phyloP scores from a whole-genome alignment of 2,888 invertebrate genomes.

The Galerucella pusilla region DNA sequence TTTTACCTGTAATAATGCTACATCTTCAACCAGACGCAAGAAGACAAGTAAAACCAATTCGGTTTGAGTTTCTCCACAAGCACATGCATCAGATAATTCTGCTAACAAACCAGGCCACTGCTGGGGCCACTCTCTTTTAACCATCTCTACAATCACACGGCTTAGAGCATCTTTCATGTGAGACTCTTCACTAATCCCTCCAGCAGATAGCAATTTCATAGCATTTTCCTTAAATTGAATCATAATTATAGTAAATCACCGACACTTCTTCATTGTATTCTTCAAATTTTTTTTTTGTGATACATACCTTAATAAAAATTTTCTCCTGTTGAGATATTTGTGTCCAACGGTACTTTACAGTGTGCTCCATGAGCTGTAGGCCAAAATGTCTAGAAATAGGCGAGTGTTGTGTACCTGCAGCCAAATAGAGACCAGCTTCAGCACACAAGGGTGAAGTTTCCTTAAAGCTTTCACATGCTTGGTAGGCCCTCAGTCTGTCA shows the following conservation, averaged over 20 bases:
- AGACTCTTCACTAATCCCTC: slow-evolving; percentile 79
- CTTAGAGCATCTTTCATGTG: slow-evolving; percentile 89
- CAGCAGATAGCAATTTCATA: slow-evolving; percentile 83
- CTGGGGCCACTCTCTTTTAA: slow-evolving; percentile 97
- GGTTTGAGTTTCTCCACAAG: slow-evolving; percentile 86
- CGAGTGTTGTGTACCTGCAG: slow-evolving; percentile 79
- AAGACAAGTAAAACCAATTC: slow-evolving; percentile 91
- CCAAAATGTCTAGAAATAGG: slow-evolving; percentile 90
- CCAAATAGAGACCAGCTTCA: slow-evolving; percentile 84
- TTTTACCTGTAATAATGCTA: slow-evolving; percentile 83
- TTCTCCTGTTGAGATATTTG: slow-evolving; percentile 89
- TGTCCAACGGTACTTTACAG: slow-evolving; percentile 93
- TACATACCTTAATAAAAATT: slow-evolving; percentile 81
- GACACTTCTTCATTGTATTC: not conserved
- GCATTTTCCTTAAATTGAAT: slow-evolving; percentile 75
- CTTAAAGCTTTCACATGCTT: slow-evolving; percentile 86
- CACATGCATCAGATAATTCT: slow-evolving; percentile 85
- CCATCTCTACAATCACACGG: slow-evolving; percentile 95
- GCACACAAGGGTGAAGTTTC: slow-evolving; percentile 89
- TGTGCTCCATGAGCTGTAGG: slow-evolving; percentile 91
- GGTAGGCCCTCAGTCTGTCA: slow-evolving; percentile 83
- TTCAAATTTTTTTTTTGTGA: not conserved
- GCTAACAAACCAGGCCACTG: slow-evolving; percentile 90
- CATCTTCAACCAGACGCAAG: slow-evolving; percentile 91
- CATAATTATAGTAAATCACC: not conserved